phyloP scores from a whole-genome alignment of 2,113 vertebrate species.

The Mastomys coucha region DNA sequence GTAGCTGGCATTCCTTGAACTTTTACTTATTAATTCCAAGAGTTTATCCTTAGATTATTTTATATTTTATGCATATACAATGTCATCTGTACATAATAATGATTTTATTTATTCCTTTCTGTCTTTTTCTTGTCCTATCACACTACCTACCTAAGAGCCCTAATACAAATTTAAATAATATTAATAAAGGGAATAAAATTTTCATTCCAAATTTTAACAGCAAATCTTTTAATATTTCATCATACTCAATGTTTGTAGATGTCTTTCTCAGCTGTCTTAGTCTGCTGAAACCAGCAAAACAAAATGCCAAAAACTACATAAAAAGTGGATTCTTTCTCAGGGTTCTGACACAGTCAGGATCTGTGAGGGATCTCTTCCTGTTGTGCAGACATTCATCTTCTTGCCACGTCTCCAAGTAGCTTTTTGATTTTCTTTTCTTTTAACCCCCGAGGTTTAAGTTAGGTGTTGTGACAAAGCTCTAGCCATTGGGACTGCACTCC shows the following conservation, averaged over 20 bases:
- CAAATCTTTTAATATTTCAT: neutral
- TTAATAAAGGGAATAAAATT: neutral
- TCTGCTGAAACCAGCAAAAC: neutral
- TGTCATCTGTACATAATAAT: neutral
- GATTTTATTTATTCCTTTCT: slow-evolving; percentile 36
- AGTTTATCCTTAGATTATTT: neutral
- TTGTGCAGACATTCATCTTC: neutral
- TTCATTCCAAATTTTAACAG: neutral
- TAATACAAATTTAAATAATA: neutral
- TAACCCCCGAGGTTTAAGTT: neutral
- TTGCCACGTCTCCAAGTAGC: neutral
- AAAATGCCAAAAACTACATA: neutral
- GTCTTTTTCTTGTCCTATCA: slow-evolving; percentile 8
- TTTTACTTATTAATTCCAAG: neutral
- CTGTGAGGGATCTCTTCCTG: neutral
- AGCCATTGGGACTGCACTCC: neutral
- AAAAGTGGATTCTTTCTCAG: neutral
- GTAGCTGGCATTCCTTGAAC: neutral
- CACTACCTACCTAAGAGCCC: neutral
- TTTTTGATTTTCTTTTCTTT: neutral
- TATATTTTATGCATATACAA: neutral
- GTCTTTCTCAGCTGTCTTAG: neutral
- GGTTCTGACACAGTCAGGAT: neutral
- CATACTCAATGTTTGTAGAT: neutral
- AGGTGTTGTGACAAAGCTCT: neutral